Percentiles rank a stretch among this genome's conserved stretches.
phyloP scores from a whole-genome alignment of 2,113 vertebrate genomes.

The Cebus imitator region DNA sequence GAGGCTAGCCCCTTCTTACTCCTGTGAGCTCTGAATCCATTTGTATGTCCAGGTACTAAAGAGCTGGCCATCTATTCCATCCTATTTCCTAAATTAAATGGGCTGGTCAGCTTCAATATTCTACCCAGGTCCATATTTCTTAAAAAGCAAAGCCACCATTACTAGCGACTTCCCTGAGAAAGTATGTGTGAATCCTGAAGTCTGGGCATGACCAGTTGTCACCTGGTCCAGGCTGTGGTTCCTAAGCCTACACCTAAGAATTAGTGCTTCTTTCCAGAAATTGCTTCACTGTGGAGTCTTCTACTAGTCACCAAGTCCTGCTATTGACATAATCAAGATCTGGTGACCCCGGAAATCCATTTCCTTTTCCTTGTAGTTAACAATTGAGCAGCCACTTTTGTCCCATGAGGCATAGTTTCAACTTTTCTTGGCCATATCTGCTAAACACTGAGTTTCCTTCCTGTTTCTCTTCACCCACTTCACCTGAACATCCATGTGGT shows the following conservation, averaged over 20 bases:
- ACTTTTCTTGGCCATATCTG: not conserved
- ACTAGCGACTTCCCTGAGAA: not conserved
- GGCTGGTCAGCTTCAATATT: slow-evolving; percentile 72
- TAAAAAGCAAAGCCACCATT: slow-evolving; percentile 37
- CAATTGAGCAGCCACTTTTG: not conserved
- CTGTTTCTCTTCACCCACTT: not conserved
- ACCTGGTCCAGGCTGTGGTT: not conserved
- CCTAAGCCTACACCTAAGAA: not conserved
- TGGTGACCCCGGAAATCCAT: not conserved
- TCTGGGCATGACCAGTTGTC: not conserved
- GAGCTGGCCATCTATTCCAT: not conserved
- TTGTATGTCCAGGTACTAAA: not conserved
- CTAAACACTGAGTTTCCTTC: not conserved
- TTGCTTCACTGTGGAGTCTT: not conserved
- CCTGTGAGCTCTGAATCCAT: slow-evolving; percentile 24
- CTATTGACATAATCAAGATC: not conserved
- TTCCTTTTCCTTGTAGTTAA: not conserved
- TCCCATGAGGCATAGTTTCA: not conserved
- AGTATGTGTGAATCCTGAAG: not conserved
- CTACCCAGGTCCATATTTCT: slow-evolving; percentile 31
- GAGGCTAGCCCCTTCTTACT: not conserved
- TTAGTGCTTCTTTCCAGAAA: not conserved
- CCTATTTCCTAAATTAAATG: slow-evolving; percentile 74
- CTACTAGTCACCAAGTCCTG: not conserved
- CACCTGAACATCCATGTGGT: not conserved